phyloP scores from a whole-genome alignment of 2,113 vertebrate genomes.

The Trogon melanurus region DNA sequence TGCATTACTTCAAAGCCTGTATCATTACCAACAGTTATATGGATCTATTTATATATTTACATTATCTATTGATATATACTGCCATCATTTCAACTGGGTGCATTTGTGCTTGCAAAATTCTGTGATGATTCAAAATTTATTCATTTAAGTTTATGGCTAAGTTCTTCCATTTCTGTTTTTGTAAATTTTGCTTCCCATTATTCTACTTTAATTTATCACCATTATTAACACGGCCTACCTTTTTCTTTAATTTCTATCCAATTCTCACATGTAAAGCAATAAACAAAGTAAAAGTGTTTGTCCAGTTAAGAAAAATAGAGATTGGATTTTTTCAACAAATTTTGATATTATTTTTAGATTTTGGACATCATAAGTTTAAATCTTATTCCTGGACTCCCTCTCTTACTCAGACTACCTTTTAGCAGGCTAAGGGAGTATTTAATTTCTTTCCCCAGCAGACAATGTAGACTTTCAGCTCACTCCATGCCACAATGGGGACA shows the following conservation, averaged over 20 bases:
- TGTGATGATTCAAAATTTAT: neutral
- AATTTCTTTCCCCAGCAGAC: neutral
- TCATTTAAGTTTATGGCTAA: neutral
- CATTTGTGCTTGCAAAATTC: neutral
- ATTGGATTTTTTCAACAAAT: neutral
- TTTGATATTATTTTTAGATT: neutral
- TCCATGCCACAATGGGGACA: neutral
- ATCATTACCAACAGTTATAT: neutral
- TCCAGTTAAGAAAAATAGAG: neutral
- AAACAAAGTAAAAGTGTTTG: neutral
- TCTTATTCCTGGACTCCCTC: neutral
- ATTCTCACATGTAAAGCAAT: neutral
- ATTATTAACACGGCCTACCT: neutral
- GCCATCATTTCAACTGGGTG: fast-evolving
- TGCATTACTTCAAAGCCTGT: neutral
- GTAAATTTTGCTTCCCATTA: neutral
- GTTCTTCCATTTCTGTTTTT: neutral
- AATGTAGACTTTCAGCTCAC: neutral
- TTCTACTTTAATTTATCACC: neutral
- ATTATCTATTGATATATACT: neutral
- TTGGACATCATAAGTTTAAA: neutral
- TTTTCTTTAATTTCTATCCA: neutral
- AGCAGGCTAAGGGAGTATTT: neutral
- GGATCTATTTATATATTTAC: neutral
- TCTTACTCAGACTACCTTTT: neutral